Conservation (phyloP, 2,797 vertebrate species). For the Eptatretus atami region DNA sequence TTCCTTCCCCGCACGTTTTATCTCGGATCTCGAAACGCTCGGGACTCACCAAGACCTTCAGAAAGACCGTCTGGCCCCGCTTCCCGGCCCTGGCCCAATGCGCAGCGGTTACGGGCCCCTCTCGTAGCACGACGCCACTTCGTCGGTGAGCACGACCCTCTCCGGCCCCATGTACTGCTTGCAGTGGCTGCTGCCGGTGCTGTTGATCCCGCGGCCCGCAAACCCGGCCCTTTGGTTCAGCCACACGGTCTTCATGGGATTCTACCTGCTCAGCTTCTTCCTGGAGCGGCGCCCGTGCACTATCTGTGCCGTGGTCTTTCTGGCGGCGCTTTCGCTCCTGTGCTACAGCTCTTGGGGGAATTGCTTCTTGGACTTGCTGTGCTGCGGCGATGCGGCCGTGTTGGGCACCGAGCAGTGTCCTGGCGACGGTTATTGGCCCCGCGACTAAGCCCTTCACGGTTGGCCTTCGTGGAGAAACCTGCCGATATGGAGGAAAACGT, state of each 20-base stretch:
- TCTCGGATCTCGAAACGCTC: no score
- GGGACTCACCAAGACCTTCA: no score
- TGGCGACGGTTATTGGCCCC: slow-evolving; percentile 11
- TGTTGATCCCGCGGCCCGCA: slow-evolving; percentile 89
- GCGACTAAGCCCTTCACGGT: no score
- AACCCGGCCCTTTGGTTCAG: slow-evolving; percentile 97
- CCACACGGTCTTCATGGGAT: slow-evolving; percentile 99
- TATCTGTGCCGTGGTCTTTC: slow-evolving; percentile 95
- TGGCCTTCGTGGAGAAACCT: no score
- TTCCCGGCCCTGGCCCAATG: no score
- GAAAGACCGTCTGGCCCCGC: no score
- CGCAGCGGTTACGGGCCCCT: no score
- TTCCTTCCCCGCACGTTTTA: no score
- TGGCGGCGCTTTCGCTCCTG: slow-evolving; percentile 81
- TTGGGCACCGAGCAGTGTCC: slow-evolving; percentile 60
- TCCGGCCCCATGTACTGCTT: slow-evolving; percentile 64
- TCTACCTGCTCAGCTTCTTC: slow-evolving; percentile 95
- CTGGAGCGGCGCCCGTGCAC: slow-evolving; percentile 97
- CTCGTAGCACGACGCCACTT: no score
- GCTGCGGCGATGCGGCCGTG: slow-evolving; percentile 46
- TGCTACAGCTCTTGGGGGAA: slow-evolving; percentile 99
- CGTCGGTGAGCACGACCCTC: no score
- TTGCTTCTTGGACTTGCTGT: slow-evolving; percentile 70
- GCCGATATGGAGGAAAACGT: no score
- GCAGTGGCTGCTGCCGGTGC: slow-evolving; percentile 88